Base-by-base conservation (phyloP, 92 coral and sea anemone species). In the Phenganax subtilis region DNA sequence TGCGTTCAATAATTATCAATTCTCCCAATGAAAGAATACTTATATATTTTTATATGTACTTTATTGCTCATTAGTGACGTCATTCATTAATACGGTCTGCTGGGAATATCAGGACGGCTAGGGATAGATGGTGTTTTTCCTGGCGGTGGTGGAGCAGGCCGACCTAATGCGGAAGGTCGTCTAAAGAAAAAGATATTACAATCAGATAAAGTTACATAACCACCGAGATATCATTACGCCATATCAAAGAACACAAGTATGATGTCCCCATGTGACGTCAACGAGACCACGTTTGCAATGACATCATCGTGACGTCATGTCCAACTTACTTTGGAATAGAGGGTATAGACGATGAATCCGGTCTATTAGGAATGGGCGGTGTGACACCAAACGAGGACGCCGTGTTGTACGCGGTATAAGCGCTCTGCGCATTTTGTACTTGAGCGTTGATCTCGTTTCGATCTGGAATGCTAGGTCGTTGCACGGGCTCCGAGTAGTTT, bases 101-200 rank as follows among this genome's bases (percentile, higher is more conserved):
- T 92, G 20, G 98, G 98, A 53, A 94, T 91, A 20, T 97, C 96
- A 20, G 98, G 98, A 30, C 98, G 91, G 56, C 91, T 94, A 0
- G 98, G 98, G 72, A 93, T 77, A 12, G 55, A 57, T 9, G 83
- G 83, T 16, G 83, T 79, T 54, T 79, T 79, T 51, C 83, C 75
- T 37, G 98, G 98, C 15, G 98, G 98, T 1, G 98, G 96, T 69
- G 96, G 97, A 15, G 92, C 92, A 4, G 97, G 96, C 51, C 93
- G 91, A 75, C 87, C 85, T 20, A 97, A 92, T n/a, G 89, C 99
- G 47, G 47, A 37, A 57, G 99, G 99, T 87, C 99, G 85, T 89
- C 99, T 96, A 91, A 52, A 88, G 74, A 27, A 31, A 55, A 52
- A 55, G 7, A 28, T 27, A 51, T 57, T 6, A n/a, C 30, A 12